Evolutionary conservation across 1,140 invertebrate genomes (phyloP).

Genomic region (Galendromus occidentalis): DNA sequence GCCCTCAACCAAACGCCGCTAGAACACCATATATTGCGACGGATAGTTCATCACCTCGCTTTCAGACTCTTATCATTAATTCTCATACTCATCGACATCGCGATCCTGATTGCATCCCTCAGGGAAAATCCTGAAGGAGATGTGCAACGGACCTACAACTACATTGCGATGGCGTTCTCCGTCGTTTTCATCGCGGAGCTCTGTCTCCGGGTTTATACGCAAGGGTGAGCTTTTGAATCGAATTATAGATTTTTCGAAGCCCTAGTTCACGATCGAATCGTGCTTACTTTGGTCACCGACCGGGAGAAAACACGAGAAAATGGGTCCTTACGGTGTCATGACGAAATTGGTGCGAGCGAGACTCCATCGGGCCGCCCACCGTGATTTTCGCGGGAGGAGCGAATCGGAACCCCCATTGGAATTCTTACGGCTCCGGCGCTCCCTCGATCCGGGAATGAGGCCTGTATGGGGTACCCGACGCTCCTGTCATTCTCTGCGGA

Average conservation of each 20-base stretch:
- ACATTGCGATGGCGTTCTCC: conserved; percentile 26
- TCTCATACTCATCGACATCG: conserved; percentile 29
- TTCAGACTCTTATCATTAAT: conserved; percentile 18
- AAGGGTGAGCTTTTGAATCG: conserved; percentile 24
- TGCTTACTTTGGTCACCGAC: too few relatives aligned
- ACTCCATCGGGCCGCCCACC: too few relatives aligned
- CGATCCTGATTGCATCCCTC: conserved; percentile 26
- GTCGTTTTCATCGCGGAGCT: conserved; percentile 30
- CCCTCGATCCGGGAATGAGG: too few relatives aligned
- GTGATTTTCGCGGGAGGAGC: too few relatives aligned
- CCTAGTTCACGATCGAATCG: too few relatives aligned
- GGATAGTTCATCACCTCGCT: conserved; percentile 12
- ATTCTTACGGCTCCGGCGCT: too few relatives aligned
- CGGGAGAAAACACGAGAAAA: too few relatives aligned
- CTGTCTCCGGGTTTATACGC: conserved; percentile 26
- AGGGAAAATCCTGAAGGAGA: conserved; percentile 18
- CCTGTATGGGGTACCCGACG: too few relatives aligned
- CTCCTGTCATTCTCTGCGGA: too few relatives aligned
- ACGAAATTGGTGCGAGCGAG: too few relatives aligned
- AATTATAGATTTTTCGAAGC: neutral
- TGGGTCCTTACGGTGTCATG: too few relatives aligned
- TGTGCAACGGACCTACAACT: conserved; percentile 17
- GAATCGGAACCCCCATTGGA: too few relatives aligned
- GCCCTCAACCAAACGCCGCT: conserved; percentile 5
- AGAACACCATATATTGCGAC: neutral